Evolutionary conservation across 1,140 invertebrate genomes (phyloP).

Genomic region (Papilio polyxenes): DNA sequence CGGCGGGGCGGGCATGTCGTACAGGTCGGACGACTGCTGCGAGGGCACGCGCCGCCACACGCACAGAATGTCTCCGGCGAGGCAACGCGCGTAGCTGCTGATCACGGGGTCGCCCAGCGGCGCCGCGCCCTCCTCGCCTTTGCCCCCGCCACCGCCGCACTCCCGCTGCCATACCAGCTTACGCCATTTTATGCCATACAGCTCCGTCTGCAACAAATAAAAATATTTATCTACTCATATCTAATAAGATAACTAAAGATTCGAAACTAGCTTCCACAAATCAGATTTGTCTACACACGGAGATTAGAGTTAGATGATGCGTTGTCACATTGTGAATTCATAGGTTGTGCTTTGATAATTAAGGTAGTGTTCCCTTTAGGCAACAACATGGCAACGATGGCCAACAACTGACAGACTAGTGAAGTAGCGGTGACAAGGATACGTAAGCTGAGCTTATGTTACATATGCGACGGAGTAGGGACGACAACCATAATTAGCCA

Average conservation of each 20-base stretch:
- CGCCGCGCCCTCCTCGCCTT: conserved; percentile 81
- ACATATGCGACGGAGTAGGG: neutral
- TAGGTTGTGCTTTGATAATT: neutral
- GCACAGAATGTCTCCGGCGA: conserved; percentile 96
- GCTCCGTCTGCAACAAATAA: conserved; percentile 90
- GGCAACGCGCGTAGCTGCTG: conserved; percentile 94
- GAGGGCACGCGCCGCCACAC: conserved; percentile 94
- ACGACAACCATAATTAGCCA: neutral
- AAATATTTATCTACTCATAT: conserved; percentile 41
- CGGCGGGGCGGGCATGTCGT: conserved; percentile 82
- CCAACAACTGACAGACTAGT: conserved; percentile 17
- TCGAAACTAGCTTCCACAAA: no score
- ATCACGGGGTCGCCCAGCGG: conserved; percentile 96
- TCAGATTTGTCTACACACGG: neutral
- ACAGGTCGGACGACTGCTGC: conserved; percentile 81
- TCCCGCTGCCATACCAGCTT: conserved; percentile 91
- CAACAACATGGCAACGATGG: neutral
- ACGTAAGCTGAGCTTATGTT: neutral
- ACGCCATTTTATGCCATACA: conserved; percentile 99
- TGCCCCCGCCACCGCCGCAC: conserved; percentile 81
- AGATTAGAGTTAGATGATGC: neutral
- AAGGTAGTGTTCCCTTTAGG: neutral
- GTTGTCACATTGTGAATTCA: neutral
- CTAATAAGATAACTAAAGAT: neutral
- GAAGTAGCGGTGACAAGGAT: conserved; percentile 12